These are phyloP conservation scores for Gallinago paraguaiae DNA, from an alignment of 2,113 vertebrate genomes.

Conservation along the genomic window DNA sequence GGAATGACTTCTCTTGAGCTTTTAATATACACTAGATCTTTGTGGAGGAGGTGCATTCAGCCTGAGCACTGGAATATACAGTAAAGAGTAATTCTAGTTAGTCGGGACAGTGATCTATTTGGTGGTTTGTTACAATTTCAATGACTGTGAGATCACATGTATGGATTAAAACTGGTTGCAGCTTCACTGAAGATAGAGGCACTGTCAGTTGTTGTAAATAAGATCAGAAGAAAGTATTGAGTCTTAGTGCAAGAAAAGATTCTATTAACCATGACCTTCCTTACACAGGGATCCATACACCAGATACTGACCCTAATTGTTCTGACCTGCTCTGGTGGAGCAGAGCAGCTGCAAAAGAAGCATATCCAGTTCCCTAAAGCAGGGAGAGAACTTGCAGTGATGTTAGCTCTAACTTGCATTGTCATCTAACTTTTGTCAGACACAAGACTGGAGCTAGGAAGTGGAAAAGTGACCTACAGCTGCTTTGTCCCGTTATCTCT, in stretches of 20 bases:
- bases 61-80: background rate
- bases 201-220: background rate
- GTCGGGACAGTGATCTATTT: background rate
- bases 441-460: background rate
- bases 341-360: slow-evolving; percentile 9
- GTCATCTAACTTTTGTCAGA: background rate
- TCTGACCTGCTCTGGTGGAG: background rate
- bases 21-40: background rate
- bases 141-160: background rate
- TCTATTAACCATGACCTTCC: background rate
- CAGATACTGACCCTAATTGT: background rate
- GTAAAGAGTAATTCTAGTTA: background rate
- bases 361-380: background rate
- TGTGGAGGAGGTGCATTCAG: background rate
- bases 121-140: background rate
- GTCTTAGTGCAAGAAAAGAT: background rate
- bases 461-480: background rate
- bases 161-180: background rate
- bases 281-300: background rate
- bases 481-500: background rate
- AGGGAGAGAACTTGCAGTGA: background rate
- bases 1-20: background rate
- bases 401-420: background rate
- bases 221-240: background rate
- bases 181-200: background rate